Base-by-base conservation (phyloP, 2,888 invertebrate species). In the Sericinus montela region DNA sequence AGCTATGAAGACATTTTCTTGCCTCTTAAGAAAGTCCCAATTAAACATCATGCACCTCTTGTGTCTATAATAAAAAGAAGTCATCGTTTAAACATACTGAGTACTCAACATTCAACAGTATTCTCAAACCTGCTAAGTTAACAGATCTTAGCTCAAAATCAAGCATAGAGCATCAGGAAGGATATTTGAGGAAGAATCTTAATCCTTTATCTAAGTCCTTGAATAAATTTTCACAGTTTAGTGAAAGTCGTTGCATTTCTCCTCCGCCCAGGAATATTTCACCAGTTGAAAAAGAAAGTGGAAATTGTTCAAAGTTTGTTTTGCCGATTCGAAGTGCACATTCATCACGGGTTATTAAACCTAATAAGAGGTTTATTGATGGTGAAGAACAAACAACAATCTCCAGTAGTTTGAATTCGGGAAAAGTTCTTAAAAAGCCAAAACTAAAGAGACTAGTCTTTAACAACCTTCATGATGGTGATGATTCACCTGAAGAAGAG, bases 271-370 rank as follows among this genome's bases (percentile, higher is more conserved):
- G 83, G 57, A 84, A 75, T 57, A 53, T 67, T 41, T 88, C 88
- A 52, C 82, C 83, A 30, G 57, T 78, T 11, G 84, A 87, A 32
- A 84, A 76, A 61, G 85, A 86, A 32, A 70, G 59, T 60, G 67
- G 64, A 9, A 65, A 58, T 52, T 63, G 71, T 25, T 54, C 91
- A 43, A 93, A 92, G 73, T 95, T 95, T 87, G 92, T 95, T 28
- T 80, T 96, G 54, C 96, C 96, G 13, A 91, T 93, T 39, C 91
- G 95, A 63, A 96, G 96, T 87, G 94, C 92, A 11, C 94, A 96
- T 74, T 96, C 96, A 35, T 95, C 95, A 4, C 90, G 97, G 58
- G 94, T 95, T 36, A 96, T 96, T 45, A 97, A 95, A 74, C 96
- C 97, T 34, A 96, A 95, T 69, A 97, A 96, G 80, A 91, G 94